Conservation (phyloP, 2,888 invertebrate species). For the Metalampra italica region DNA sequence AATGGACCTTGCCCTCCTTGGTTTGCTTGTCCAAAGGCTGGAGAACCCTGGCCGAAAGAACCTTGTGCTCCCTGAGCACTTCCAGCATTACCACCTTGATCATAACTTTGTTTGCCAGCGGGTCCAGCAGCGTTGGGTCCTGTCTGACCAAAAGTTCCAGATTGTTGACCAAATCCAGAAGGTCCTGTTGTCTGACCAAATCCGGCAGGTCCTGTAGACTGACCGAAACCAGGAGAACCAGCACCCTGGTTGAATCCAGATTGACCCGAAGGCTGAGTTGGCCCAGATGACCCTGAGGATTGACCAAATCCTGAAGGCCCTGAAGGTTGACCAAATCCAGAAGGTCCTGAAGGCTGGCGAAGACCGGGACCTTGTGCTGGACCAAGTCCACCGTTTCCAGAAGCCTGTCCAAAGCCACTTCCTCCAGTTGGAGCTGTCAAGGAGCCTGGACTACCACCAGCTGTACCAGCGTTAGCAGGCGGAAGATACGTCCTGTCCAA, state of each 20-base stretch:
- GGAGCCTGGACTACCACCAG: constrained; percentile 65
- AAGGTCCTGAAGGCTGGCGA: constrained; percentile 13
- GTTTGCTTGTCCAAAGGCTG: constrained; percentile 18
- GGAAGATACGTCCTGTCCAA: constrained; percentile 67
- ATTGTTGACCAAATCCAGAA: constrained; percentile 8
- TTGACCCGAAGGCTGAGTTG: constrained; percentile 14
- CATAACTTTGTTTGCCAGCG: not conserved
- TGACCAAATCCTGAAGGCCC: constrained; percentile 21
- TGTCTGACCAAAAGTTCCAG: constrained; percentile 7
- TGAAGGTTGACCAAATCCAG: constrained; percentile 19
- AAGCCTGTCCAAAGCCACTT: constrained; percentile 14
- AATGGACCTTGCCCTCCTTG: constrained; percentile 11
- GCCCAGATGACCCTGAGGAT: constrained; percentile 9
- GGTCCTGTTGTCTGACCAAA: constrained; percentile 3
- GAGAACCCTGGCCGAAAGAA: not conserved
- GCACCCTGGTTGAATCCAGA: constrained; percentile 15
- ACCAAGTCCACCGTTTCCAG: constrained; percentile 6
- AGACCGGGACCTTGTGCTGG: constrained; percentile 15
- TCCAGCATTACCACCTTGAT: constrained; percentile 1
- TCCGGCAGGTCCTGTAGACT: not conserved
- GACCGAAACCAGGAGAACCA: constrained; percentile 12
- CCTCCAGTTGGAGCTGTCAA: constrained; percentile 44
- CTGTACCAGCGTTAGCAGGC: constrained; percentile 55
- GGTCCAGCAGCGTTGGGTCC: constrained; percentile 4
- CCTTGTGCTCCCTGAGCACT: constrained; percentile 8